These are phyloP conservation scores for Scopus umbretta DNA, from an alignment of 2,113 vertebrate species.

Conservation along the genomic window DNA sequence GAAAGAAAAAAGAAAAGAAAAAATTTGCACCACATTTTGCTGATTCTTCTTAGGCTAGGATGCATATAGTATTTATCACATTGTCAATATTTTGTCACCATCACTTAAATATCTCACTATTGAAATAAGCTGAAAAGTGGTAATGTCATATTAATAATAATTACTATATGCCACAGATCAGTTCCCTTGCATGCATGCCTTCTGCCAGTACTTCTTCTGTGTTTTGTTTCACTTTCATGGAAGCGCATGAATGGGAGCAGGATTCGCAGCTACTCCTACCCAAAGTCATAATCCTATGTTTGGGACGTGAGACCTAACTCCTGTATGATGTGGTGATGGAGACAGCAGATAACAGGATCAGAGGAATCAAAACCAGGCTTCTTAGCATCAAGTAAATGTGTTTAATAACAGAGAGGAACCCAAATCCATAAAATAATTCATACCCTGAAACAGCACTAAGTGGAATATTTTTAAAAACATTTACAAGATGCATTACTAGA, in stretches of 20 bases:
- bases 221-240: neutral
- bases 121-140: neutral
- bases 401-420: constrained; percentile 3
- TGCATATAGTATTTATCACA: neutral
- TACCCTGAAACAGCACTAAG: neutral
- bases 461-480: neutral
- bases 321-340: neutral
- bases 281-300: neutral
- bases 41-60: neutral
- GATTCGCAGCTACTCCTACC: neutral
- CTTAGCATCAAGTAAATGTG: neutral
- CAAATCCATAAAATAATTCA: constrained; percentile 11
- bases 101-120: neutral
- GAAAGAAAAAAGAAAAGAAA: neutral
- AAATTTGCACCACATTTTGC: neutral
- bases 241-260: neutral
- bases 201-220: neutral
- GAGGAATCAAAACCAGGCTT: neutral
- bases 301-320: neutral
- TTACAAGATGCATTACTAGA: constrained; percentile 20
- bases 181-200: neutral
- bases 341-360: neutral
- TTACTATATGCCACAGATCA: neutral
- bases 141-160: neutral
- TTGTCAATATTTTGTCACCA: neutral